Evolutionary conservation across 1,140 invertebrate species (phyloP).

Genomic region (Bathynomus jamesi): DNA sequence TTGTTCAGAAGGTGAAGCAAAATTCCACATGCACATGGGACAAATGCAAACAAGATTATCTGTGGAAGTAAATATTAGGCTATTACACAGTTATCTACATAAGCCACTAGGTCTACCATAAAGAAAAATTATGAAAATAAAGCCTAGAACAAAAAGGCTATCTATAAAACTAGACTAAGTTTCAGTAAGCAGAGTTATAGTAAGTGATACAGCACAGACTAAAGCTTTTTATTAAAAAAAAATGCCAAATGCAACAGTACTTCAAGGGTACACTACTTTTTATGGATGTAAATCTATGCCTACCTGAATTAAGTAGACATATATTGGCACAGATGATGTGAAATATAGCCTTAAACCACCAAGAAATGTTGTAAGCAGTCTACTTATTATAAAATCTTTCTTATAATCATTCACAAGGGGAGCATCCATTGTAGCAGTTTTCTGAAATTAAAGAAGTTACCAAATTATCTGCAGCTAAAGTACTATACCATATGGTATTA

Average conservation of each 20-base stretch:
- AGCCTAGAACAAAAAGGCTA: neutral
- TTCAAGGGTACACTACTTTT: too few species aligned
- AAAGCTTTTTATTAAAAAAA: too few species aligned
- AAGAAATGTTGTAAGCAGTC: constrained; percentile 44
- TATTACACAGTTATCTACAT: neutral
- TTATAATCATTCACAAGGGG: constrained; percentile 47
- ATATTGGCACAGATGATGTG: constrained; percentile 41
- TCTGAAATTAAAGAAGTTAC: too few species aligned
- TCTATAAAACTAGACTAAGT: neutral
- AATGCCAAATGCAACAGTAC: too few species aligned
- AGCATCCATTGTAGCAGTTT: constrained; percentile 38
- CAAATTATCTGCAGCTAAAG: too few species aligned
- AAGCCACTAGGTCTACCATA: neutral
- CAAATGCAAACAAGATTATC: neutral
- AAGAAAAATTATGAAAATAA: neutral
- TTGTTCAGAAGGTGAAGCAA: neutral
- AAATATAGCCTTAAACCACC: constrained; percentile 43
- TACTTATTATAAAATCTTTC: constrained; percentile 43
- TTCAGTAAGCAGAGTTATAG: too few species aligned
- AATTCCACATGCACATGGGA: neutral
- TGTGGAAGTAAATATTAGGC: neutral
- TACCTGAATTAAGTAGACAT: constrained; percentile 42
- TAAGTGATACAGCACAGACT: too few species aligned
- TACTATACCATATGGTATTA: too few species aligned
- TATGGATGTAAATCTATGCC: too few species aligned